These are phyloP conservation scores for Heliangelus exortis DNA, from an alignment of 2,797 vertebrate species.

Conservation along the genomic window DNA sequence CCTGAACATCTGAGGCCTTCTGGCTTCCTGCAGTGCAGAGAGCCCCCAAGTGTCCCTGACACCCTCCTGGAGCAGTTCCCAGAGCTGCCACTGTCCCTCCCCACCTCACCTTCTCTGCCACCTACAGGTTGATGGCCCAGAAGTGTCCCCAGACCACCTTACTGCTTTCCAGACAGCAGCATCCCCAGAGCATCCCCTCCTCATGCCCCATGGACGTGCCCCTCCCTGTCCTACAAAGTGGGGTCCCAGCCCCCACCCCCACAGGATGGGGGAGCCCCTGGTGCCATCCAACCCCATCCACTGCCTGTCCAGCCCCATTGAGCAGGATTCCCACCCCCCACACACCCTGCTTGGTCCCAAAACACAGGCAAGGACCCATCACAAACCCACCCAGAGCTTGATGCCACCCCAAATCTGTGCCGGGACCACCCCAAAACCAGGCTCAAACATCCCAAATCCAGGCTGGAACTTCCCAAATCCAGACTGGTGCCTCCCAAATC, in stretches of 20 bases:
- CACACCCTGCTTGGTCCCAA: background rate
- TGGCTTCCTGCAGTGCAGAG: background rate
- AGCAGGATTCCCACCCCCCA: background rate
- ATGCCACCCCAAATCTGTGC: background rate
- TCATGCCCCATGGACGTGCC: background rate
- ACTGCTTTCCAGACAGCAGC: background rate
- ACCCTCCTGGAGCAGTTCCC: background rate
- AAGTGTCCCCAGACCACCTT: too few species aligned
- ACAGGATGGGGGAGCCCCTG: background rate
- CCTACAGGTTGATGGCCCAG: background rate
- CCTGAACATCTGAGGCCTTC: background rate
- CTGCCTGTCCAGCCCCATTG: background rate
- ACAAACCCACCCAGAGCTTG: background rate
- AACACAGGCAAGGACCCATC: background rate
- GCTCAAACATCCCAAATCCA: background rate
- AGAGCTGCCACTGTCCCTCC: background rate
- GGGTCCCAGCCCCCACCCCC: background rate
- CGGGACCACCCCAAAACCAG: background rate
- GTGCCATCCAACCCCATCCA: background rate
- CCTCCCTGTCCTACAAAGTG: fast-evolving
- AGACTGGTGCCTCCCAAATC: background rate
- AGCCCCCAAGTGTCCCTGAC: background rate
- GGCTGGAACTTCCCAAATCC: background rate
- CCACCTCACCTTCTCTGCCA: background rate
- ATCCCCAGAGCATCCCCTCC: background rate